Base-by-base conservation (phyloP, 2,888 invertebrate species). In the Amphipyra berbera region DNA sequence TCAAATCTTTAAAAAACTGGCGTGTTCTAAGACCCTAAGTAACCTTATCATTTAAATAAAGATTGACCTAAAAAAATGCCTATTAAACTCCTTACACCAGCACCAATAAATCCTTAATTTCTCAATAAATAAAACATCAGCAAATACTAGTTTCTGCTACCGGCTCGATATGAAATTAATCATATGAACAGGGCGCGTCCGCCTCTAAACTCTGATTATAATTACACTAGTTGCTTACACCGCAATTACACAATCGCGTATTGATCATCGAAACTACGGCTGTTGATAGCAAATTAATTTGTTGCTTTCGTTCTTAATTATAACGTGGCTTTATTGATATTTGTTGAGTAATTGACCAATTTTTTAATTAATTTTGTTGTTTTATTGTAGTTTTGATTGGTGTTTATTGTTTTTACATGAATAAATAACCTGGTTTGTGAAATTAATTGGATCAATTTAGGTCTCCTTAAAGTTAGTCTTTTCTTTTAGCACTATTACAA, bases 261-360 rank as follows among this genome's bases (percentile, higher is more conserved):
- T 70, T 64, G 78, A 76, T 74, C 55, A 67, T 73, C 52, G 42
- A 35, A 71, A 56, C 68, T 61, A 63, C 58, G 54, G 53, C 42
- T 47, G 65, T 60, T 66, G 73, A 61, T 57, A 60, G 56, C 54
- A 37, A 61, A 80, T 79, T 74, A 76, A 81, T 80, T 73, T 70
- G 60, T 64, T 61, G 48, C 47, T 57, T 53, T 41, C 45, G 5
- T 46, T 56, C 50, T 56, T 47, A 63, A 71, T 30, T 56, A 46
- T 15, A 14, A 40, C 7, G n/a, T 49, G 30, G 40, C 13, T 44
- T 44, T 47, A 58, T 57, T 54, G 30, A 57, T 61, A 61, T 66
- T 60, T 46, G 38, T 48, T 2, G 30, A 30, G 30, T 30, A 30
- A 30, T 30, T 30, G 30, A 30, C 0, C 7, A 7, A 7, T 30